These are phyloP conservation scores for Stegana nigrithorax DNA, from an alignment of 2,888 invertebrate genomes.

Conservation along the genomic window DNA sequence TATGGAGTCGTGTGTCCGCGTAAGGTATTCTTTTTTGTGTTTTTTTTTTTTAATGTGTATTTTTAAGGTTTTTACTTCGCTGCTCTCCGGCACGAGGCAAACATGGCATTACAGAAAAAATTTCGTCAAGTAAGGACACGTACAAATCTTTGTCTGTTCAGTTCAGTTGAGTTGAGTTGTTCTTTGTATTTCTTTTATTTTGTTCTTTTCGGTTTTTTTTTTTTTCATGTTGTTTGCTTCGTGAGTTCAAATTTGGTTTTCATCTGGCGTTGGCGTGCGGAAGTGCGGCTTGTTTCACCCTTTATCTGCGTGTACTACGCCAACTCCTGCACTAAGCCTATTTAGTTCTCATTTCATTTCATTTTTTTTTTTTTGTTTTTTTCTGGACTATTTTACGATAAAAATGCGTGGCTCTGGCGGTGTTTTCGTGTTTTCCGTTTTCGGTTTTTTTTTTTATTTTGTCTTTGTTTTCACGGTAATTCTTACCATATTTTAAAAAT, in stretches of 20 bases:
- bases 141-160: constrained; percentile 48
- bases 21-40: neutral
- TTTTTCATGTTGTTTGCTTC: neutral
- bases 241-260: neutral
- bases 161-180: neutral
- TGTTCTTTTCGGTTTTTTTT: constrained; percentile 7
- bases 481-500: constrained; percentile 52
- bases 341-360: constrained; percentile 15
- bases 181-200: neutral
- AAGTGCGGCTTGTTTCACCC: constrained; percentile 51
- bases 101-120: constrained; percentile 34
- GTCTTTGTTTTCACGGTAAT: constrained; percentile 35
- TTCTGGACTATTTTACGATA: constrained; percentile 14
- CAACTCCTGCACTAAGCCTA: constrained; percentile 7
- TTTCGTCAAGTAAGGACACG: constrained; percentile 53
- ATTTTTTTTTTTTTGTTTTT: constrained; percentile 8
- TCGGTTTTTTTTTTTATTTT: neutral
- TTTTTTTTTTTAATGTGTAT: constrained; percentile 3
- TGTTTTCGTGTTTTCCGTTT: neutral
- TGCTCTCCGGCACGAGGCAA: constrained; percentile 32
- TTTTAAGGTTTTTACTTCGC: constrained; percentile 14
- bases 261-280: constrained; percentile 36
- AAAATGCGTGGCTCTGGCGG: constrained; percentile 10
- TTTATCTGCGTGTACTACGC: constrained; percentile 26
- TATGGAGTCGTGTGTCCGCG: constrained; percentile 1